Conservation (phyloP, 2,888 invertebrate genomes). For the Ptilodon capucinus region DNA sequence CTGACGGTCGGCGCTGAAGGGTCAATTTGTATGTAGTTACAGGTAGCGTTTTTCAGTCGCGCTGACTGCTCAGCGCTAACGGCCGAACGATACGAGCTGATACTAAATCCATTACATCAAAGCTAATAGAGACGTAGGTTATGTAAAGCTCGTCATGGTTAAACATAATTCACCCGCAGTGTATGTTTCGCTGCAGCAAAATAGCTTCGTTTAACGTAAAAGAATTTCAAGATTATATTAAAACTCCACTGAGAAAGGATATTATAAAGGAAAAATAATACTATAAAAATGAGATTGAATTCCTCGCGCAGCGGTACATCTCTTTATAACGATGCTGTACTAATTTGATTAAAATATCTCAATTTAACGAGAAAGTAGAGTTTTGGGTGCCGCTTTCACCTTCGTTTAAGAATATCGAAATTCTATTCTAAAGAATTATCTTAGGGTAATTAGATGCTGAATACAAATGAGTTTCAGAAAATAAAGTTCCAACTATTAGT, state of each 20-base stretch:
- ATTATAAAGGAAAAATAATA: conserved; percentile 18
- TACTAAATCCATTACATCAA: too few species aligned
- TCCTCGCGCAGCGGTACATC: conserved; percentile 13
- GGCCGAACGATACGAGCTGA: too few species aligned
- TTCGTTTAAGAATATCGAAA: not conserved
- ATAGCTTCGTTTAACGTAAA: not conserved
- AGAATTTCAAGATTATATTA: conserved; percentile 32
- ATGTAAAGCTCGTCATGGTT: too few species aligned
- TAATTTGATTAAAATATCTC: conserved; percentile 7
- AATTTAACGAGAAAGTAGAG: not conserved
- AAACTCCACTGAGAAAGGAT: conserved; percentile 17
- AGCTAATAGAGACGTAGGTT: too few species aligned
- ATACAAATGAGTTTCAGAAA: not conserved
- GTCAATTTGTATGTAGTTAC: too few species aligned
- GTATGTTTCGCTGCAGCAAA: not conserved
- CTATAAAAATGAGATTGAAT: conserved; percentile 27
- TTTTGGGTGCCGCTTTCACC: not conserved
- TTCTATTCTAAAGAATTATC: not conserved
- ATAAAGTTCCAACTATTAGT: too few species aligned
- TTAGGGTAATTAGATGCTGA: not conserved
- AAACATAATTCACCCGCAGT: too few species aligned
- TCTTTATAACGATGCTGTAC: conserved; percentile 13
- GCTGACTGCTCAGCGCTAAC: too few species aligned
- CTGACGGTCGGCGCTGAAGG: too few species aligned
- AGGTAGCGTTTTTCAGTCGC: too few species aligned